phyloP scores from a whole-genome alignment of 2,113 vertebrate genomes.

The Naja naja region DNA sequence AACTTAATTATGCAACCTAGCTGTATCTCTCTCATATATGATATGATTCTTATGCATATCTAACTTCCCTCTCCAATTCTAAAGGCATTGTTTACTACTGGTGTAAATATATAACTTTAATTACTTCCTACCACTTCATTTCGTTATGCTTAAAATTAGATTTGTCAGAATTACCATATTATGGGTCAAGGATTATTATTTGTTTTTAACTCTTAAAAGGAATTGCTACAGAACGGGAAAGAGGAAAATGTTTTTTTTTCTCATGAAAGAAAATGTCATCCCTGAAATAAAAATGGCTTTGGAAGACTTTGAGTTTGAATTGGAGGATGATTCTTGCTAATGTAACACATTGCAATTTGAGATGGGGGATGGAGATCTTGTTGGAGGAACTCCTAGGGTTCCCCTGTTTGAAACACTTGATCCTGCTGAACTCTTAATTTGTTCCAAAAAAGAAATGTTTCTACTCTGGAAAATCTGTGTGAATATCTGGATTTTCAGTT shows the following conservation, averaged over 20 bases:
- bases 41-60: background rate
- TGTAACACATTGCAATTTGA: background rate
- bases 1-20: background rate
- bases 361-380: background rate
- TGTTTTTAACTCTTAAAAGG: background rate
- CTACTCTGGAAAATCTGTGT: constrained; percentile 16
- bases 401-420: constrained; percentile 6
- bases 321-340: background rate
- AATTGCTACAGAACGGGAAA: background rate
- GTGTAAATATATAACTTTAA: background rate
- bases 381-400: background rate
- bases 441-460: constrained; percentile 34
- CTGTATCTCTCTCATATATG: background rate
- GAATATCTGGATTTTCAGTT: background rate
- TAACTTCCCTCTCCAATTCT: background rate
- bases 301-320: background rate
- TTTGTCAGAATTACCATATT: background rate
- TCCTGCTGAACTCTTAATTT: constrained; percentile 18
- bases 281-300: background rate
- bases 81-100: background rate
- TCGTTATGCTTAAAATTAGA: background rate
- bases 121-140: background rate
- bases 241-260: background rate
- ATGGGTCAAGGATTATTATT: background rate
- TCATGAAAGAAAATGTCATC: background rate